Percentiles rank a stretch among this genome's conserved stretches.
phyloP scores from a whole-genome alignment of 2,113 vertebrate genomes.

The Eudyptes chrysolophus region DNA sequence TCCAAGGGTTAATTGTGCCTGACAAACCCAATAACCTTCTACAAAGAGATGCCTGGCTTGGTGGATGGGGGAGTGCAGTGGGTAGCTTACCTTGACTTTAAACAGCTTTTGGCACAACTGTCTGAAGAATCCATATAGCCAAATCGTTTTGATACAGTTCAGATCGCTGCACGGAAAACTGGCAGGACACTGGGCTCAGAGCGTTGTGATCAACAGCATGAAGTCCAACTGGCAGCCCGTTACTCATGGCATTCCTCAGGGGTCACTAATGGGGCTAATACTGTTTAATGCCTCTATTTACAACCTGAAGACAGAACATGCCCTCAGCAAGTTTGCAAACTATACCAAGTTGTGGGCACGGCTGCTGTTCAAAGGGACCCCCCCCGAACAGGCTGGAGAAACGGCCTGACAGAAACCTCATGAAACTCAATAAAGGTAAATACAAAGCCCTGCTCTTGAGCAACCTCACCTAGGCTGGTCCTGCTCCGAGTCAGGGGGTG shows the following conservation, averaged over 20 bases:
- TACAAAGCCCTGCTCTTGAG: background rate
- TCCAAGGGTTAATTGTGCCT: background rate
- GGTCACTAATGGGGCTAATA: background rate
- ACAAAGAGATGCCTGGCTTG: background rate
- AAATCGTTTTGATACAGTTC: background rate
- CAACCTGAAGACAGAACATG: background rate
- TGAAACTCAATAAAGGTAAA: background rate
- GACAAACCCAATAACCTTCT: background rate
- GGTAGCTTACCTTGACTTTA: background rate
- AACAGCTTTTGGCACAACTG: background rate
- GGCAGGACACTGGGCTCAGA: background rate
- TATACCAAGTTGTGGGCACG: background rate
- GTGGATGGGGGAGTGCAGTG: background rate
- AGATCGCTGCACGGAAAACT: fast-evolving
- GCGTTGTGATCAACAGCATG: background rate
- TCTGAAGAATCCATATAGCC: background rate
- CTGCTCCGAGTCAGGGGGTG: background rate
- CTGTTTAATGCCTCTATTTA: background rate
- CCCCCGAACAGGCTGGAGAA: background rate
- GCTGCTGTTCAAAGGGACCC: background rate
- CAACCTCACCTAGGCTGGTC: background rate
- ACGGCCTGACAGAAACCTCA: background rate
- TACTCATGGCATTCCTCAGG: background rate
- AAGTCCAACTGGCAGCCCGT: background rate
- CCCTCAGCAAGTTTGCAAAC: background rate